Evolutionary conservation across 2,888 invertebrate species (phyloP).

Genomic region (Melinaea marsaeus): DNA sequence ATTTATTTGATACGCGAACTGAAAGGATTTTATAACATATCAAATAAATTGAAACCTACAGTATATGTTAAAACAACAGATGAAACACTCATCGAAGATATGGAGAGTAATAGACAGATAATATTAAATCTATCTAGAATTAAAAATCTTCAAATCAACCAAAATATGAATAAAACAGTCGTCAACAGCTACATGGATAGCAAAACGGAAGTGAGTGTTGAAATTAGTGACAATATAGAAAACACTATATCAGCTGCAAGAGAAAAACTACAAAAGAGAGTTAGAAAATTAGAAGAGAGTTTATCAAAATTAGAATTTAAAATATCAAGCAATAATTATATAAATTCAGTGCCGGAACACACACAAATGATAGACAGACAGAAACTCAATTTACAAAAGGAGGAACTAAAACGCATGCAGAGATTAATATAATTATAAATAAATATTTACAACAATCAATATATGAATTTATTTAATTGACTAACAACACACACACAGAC

Average conservation of each 20-base stretch:
- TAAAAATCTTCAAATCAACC: constrained; percentile 41
- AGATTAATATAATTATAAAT: constrained; percentile 45
- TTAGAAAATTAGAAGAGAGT: constrained; percentile 50
- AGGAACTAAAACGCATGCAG: constrained; percentile 54
- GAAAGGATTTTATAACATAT: constrained; percentile 75
- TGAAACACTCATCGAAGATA: constrained; percentile 39
- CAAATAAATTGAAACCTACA: constrained; percentile 68
- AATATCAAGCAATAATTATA: constrained; percentile 43
- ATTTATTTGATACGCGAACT: constrained; percentile 74
- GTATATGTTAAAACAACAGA: constrained; percentile 48
- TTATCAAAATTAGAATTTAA: constrained; percentile 54
- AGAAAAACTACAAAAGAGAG: constrained; percentile 50
- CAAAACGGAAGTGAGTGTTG: constrained; percentile 53
- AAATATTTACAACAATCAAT: constrained; percentile 52
- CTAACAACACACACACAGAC: constrained; percentile 39
- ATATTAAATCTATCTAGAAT: constrained; percentile 53
- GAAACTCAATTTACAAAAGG: constrained; percentile 47
- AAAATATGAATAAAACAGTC: constrained; percentile 39
- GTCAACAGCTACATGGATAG: constrained; percentile 48
- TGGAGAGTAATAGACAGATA: constrained; percentile 51
- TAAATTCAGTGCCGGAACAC: constrained; percentile 44
- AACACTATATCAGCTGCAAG: constrained; percentile 47
- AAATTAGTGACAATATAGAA: constrained; percentile 51
- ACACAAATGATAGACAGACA: constrained; percentile 48
- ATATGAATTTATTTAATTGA: constrained; percentile 52